Evolutionary conservation across 2,797 vertebrate species (phyloP).

Genomic region (Anomalospiza imberbis): DNA sequence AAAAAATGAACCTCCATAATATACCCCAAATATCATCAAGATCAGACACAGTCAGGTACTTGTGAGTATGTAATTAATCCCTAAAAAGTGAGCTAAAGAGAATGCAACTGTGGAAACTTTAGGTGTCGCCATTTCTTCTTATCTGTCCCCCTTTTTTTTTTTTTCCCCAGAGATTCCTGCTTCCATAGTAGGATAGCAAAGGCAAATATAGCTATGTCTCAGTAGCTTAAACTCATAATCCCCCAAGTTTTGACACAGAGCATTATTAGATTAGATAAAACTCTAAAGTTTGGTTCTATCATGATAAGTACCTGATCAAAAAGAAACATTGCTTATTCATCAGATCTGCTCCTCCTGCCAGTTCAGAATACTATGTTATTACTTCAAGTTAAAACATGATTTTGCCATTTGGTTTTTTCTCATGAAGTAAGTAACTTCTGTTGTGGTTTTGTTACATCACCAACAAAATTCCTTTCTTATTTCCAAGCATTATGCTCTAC

Average conservation of each 20-base stretch:
- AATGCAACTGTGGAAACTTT: background rate
- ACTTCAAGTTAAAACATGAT: background rate
- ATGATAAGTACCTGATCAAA: background rate
- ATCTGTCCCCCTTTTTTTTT: background rate
- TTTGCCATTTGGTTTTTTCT: background rate
- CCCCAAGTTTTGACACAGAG: background rate
- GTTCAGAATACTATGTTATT: background rate
- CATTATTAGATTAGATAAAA: background rate
- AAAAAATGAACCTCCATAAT: background rate
- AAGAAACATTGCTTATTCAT: background rate
- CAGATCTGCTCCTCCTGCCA: background rate
- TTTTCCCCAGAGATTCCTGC: background rate
- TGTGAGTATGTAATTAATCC: background rate
- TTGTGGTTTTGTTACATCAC: background rate
- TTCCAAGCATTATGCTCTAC: background rate
- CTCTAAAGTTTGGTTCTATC: background rate
- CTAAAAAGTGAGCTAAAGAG: background rate
- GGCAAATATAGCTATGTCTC: background rate
- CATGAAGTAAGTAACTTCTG: background rate
- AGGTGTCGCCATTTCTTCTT: background rate
- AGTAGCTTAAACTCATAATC: background rate
- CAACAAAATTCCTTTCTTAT: background rate
- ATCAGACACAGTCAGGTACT: background rate
- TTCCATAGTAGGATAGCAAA: background rate
- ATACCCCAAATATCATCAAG: background rate